phyloP scores from a whole-genome alignment of 2,888 invertebrate genomes.

The Agrochola circellaris region DNA sequence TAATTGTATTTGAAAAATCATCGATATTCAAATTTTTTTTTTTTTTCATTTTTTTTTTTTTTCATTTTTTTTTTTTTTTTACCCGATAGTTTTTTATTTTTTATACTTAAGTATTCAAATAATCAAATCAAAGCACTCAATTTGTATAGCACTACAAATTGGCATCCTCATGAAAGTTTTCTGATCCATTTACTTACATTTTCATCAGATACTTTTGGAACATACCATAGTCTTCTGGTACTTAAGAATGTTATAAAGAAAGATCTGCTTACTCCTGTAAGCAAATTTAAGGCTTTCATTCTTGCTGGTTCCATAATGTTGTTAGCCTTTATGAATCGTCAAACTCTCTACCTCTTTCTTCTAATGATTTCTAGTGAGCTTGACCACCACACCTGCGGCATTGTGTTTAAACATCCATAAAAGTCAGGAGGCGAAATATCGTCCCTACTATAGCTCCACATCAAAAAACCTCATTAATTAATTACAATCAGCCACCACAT shows the following conservation, averaged over 20 bases:
- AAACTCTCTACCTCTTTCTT: neutral
- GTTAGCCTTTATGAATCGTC: neutral
- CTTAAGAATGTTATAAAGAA: neutral
- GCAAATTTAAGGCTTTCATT: neutral
- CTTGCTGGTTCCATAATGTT: neutral
- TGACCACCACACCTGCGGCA: no score
- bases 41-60: no score
- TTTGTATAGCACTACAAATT: neutral
- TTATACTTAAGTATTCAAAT: neutral
- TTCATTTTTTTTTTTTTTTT: no score
- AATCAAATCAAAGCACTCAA: neutral
- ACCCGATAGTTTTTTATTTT: no score
- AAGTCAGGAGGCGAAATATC: no score
- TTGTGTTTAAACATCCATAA: no score
- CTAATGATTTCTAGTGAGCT: neutral
- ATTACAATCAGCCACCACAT: constrained; percentile 35
- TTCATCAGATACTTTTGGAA: neutral
- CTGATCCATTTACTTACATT: neutral
- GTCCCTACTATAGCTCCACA: neutral
- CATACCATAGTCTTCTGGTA: neutral
- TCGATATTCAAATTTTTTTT: no score
- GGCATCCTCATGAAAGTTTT: neutral
- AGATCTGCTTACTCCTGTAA: neutral
- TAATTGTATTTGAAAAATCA: neutral
- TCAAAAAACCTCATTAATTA: neutral